Evolutionary conservation across 1,140 invertebrate genomes (phyloP), one percentile per base, ranked within the genome.

Genomic region (Drosophila lowei): DNA sequence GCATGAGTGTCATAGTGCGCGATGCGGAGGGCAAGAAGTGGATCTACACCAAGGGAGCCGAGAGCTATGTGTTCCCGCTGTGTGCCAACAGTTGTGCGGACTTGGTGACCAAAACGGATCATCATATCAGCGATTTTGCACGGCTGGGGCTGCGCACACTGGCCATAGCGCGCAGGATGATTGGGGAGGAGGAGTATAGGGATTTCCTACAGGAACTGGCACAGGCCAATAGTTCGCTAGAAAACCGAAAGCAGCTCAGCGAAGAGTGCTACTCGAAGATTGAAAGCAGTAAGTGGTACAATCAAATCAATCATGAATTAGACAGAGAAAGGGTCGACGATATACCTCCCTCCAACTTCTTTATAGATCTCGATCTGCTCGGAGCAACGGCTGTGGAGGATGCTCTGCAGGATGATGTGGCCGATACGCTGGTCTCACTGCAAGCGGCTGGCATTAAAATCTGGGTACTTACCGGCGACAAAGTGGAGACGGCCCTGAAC

Each of bases 71-170:
- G 0, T 92, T 97, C 28, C 94, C 95, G 0, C 84, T 95, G 23
- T 94, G 94, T 53, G 91, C 91, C 0, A 91, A 92, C 50, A 88
- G 81, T 15, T 91, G 89, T 23, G 92, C 93, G 25, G 86, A 91
- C 9, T 90, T 93, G 50, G 93, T 95, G 9, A 94, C 97, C n/a
- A 92, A 94, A 1, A 97, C 97, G 0, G 92, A 98, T 7, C 92
- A 94, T 47, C 98, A 99, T 92, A 94, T 99, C 38, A 96, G 98
- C 88, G 93, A 95, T 44, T 99, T 99, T 93, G 98, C 99, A 0
- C 94, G 94, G 1, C 94, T 96, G 90, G 97, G 97, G 18, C 91
- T 98, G 8, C 92, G 98, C 63, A 99, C 98, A 0, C 92, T 99
- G 23, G 98, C 97, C 2, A 93, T 96, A 30, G 94, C 95, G 0